A percentile compares a stretch with the other conserved stretches of the same genome.
Conservation (phyloP, 2,797 vertebrate genomes). For the Muraenolepis orangiensis region DNA sequence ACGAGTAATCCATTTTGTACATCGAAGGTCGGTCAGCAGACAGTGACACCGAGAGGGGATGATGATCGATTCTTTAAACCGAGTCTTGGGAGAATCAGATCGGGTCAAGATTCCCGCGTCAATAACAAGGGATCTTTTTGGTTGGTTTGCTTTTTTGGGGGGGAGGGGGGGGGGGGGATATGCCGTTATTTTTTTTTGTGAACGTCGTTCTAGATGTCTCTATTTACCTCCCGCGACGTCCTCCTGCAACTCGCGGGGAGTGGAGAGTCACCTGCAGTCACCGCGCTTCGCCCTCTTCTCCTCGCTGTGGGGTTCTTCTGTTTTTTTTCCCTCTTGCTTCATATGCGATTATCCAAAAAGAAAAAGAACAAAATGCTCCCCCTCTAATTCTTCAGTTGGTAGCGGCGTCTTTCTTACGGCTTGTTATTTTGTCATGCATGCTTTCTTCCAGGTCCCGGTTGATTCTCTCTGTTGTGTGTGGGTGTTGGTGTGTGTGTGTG, state of each 20-base stretch:
- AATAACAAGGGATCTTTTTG: not conserved
- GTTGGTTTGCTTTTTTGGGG: too few species aligned
- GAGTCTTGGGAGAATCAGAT: too few species aligned
- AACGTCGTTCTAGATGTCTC: not conserved
- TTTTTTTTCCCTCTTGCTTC: not conserved
- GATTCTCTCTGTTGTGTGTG: too few species aligned
- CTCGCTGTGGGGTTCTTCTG: constrained; percentile 3
- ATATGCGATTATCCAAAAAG: constrained; percentile 56
- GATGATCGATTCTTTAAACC: too few species aligned
- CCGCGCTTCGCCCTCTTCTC: constrained; percentile 10
- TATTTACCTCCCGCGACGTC: not conserved
- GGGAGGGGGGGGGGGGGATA: not conserved
- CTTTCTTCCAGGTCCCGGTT: too few species aligned
- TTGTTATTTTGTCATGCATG: too few species aligned
- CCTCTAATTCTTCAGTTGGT: too few species aligned
- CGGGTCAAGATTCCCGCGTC: not conserved
- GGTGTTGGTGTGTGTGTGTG: too few species aligned
- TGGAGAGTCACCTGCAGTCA: too few species aligned
- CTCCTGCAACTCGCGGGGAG: too few species aligned
- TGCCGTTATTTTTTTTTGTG: not conserved
- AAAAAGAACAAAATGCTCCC: constrained; percentile 20
- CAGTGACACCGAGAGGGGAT: not conserved
- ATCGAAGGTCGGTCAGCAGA: constrained; percentile 64
- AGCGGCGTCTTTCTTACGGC: too few species aligned
- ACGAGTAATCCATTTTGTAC: constrained; percentile 97